phyloP scores from a whole-genome alignment of 2,113 vertebrate genomes.

The Corythornis cristatus region DNA sequence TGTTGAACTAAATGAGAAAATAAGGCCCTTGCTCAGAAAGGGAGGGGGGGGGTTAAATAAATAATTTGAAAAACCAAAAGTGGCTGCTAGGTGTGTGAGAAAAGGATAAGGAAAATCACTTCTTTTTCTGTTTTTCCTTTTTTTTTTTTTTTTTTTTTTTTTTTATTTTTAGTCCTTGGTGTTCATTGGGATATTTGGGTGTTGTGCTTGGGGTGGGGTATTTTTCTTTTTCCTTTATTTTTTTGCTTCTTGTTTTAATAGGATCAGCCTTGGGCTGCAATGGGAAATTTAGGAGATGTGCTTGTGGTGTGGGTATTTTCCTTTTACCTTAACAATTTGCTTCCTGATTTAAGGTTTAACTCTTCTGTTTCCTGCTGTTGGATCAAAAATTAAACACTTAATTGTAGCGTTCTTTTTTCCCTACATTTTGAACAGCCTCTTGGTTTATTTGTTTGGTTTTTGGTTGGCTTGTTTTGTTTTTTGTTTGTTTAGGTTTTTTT shows the following conservation, averaged over 20 bases:
- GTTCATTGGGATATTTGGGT: no score
- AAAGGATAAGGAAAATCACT: constrained; percentile 84
- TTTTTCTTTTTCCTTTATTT: no score
- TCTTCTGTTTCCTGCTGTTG: constrained; percentile 27
- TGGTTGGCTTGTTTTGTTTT: background rate
- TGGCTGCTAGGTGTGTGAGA: constrained; percentile 80
- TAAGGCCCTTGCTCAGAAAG: constrained; percentile 74
- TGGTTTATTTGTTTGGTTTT: background rate
- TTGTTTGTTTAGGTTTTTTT: background rate
- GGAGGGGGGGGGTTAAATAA: constrained; percentile 68
- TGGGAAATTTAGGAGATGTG: constrained; percentile 71
- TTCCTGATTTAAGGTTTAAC: constrained; percentile 73
- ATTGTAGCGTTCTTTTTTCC: fast-evolving
- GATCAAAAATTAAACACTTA: background rate
- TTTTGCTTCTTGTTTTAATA: no score
- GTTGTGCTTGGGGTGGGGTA: no score
- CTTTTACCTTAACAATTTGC: constrained; percentile 67
- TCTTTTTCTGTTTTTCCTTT: constrained; percentile 60
- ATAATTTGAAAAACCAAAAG: constrained; percentile 74
- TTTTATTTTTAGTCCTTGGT: no score
- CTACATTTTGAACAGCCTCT: background rate
- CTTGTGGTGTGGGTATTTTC: background rate
- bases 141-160: constrained; percentile 10
- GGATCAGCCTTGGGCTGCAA: constrained; percentile 73
- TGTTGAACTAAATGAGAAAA: constrained; percentile 94